Evolutionary conservation across 2,797 vertebrate genomes (phyloP).

Genomic region (Falco naumanni): DNA sequence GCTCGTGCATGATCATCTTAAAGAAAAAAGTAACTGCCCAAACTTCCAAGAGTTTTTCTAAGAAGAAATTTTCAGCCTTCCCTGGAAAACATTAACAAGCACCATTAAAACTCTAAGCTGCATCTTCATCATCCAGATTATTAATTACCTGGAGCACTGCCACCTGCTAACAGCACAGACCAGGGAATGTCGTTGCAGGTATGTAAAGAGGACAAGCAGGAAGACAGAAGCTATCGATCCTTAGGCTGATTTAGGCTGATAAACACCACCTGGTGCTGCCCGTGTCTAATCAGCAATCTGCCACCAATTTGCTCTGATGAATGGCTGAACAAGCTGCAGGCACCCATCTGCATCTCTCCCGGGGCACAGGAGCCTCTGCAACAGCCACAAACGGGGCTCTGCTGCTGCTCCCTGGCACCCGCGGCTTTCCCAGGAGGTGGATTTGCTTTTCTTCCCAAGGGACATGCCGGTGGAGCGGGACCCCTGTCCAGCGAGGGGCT

Average conservation of each 20-base stretch:
- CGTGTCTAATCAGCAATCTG: neutral
- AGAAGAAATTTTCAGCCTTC: neutral
- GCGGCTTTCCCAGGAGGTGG: fast-evolving
- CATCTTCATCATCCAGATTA: neutral
- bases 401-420: neutral
- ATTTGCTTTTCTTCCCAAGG: neutral
- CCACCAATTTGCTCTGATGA: neutral
- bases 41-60: neutral
- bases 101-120: neutral
- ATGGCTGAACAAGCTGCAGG: neutral
- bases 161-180: neutral
- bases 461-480: fast-evolving
- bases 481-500: no score
- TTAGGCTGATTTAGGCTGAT: neutral
- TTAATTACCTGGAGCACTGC: neutral
- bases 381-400: neutral
- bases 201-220: neutral
- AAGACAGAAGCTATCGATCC: neutral
- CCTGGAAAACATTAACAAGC: neutral
- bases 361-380: neutral
- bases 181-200: neutral
- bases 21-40: neutral
- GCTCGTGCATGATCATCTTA: neutral
- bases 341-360: neutral
- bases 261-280: neutral